Evolutionary conservation across 2,113 vertebrate species (phyloP).

Genomic region (Microtus oregoni): DNA sequence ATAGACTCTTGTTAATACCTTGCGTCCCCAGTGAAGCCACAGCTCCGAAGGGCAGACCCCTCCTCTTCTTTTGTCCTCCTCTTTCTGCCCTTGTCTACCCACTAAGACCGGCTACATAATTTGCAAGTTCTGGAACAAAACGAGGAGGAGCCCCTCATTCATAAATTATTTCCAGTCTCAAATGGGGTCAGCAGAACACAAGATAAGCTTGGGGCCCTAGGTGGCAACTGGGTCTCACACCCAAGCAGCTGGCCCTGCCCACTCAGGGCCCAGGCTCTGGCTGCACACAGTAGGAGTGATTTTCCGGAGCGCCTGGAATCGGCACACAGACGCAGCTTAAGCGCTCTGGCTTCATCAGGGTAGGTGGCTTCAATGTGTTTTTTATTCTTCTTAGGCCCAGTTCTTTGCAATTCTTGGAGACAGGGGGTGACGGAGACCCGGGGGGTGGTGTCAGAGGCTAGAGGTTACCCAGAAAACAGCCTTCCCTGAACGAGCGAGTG

Average conservation of each 20-base stretch:
- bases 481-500: conserved; percentile 26
- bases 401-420: conserved; percentile 49
- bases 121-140: background rate
- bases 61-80: background rate
- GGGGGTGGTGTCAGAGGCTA: conserved; percentile 18
- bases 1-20: background rate
- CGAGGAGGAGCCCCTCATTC: background rate
- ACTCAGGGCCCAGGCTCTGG: background rate
- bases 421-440: background rate
- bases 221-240: background rate
- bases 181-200: background rate
- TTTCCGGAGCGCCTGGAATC: background rate
- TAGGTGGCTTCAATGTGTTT: conserved; percentile 9
- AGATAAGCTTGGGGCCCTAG: background rate
- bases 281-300: background rate
- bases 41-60: background rate
- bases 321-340: accelerated
- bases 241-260: background rate
- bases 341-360: background rate
- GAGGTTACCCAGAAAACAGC: conserved; percentile 65
- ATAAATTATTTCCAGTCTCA: conserved; percentile 34
- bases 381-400: conserved; percentile 26
- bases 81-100: background rate
- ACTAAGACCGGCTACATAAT: background rate
- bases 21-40: background rate